phyloP scores from a whole-genome alignment of 2,113 vertebrate genomes.

The Pangasianodon hypophthalmus region DNA sequence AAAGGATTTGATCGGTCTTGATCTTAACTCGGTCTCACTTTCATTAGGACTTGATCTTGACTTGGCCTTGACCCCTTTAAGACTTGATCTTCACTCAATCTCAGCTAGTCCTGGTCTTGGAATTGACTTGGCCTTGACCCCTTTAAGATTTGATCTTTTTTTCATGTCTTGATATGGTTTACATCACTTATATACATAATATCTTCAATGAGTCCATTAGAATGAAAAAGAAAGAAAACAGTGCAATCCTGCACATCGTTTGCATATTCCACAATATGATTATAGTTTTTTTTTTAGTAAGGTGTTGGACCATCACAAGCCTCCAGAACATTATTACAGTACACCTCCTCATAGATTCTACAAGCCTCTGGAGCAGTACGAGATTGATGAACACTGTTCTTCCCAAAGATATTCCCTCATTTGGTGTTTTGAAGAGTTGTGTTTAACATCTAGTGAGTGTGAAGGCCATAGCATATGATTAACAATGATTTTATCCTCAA shows the following conservation, averaged over 20 bases:
- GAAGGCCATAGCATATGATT: neutral
- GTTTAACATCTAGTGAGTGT: neutral
- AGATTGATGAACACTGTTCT: neutral
- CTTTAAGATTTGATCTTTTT: too few relatives aligned
- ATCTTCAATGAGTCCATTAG: neutral
- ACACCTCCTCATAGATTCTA: too few relatives aligned
- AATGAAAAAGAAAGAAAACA: too few relatives aligned
- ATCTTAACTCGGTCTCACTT: neutral
- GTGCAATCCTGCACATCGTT: neutral
- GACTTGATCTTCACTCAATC: neutral
- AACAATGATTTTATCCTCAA: neutral
- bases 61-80: neutral
- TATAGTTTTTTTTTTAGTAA: too few relatives aligned
- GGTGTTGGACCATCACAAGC: too few relatives aligned
- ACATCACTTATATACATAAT: neutral
- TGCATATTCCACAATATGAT: neutral
- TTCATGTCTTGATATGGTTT: neutral
- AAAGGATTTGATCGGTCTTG: neutral
- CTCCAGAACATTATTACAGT: too few relatives aligned
- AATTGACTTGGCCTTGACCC: too few relatives aligned
- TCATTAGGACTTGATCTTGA: neutral
- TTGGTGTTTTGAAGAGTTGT: too few relatives aligned
- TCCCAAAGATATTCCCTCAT: too few relatives aligned
- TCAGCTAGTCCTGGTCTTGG: neutral
- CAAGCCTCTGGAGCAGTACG: neutral